Base-by-base conservation (phyloP, 2,888 invertebrate species). In the Lasioglossum figueresi region DNA sequence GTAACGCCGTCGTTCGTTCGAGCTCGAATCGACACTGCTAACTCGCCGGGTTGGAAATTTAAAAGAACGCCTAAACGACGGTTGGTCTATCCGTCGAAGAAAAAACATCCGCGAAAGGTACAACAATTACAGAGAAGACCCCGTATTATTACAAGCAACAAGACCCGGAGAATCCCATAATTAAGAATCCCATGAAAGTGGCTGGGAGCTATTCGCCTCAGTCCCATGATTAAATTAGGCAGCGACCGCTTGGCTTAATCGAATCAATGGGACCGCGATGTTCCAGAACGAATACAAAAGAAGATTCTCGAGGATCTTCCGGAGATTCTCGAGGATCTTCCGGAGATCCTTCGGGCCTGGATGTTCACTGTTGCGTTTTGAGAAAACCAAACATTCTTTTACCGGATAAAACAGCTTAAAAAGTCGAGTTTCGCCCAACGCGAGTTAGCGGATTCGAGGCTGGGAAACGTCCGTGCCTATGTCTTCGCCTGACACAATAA, bases 191-290 rank as follows among this genome's bases (percentile, higher is more conserved):
- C 37, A 43, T 23, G 14, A 66, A 31, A 2, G 74, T 63, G 59
- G 27, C 19, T 6, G 0, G 14, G 14, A 14, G 66, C 74, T 78
- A 56, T 85, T 75, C 78, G 84, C 76, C 45, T n/a, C 80, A 86
- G 78, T n/a, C 79, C 89, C 85, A 89, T 91, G 93, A 94, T 93
- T 91, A 90, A 92, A 92, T 91, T 94, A 94, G 91, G 92, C 93
- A 88, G 84, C 88, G 91, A 94, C 93, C 94, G 94, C 94, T 86
- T 88, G 70, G 93, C 94, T 94, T 94, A 94, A 93, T 91, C 93
- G 88, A 93, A 93, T 92, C 94, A 93, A 90, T 71, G 40, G 83
- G 84, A 83, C 88, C 86, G 86, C 79, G 91, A 89, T 91, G 80
- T 88, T 88, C 12, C 34, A 23, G 31, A 10, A 48, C 79, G 59